A percentile compares a stretch with the other conserved stretches of the same genome.
These are phyloP conservation scores for Mastigias papua DNA, from an alignment of 30 jellyfish, hydroid and myxozoan genomes.

Conservation along the genomic window DNA sequence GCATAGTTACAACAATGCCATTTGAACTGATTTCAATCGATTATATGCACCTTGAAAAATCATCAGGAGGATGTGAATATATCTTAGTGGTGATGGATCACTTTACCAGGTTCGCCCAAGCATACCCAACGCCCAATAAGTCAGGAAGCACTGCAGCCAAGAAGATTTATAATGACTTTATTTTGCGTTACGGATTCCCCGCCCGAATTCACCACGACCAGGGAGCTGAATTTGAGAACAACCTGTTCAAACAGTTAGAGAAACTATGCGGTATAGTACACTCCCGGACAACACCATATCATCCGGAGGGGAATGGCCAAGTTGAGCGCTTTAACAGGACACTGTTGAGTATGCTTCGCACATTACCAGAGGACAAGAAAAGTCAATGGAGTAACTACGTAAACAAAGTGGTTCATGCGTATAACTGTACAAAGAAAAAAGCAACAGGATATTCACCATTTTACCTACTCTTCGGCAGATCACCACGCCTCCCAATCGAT, in stretches of 20 bases:
- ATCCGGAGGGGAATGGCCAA: too few species aligned
- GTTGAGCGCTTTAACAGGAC: slow-evolving; percentile 70
- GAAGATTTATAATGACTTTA: slow-evolving; percentile 38
- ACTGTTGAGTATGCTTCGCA: slow-evolving; percentile 45
- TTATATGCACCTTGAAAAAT: slow-evolving; percentile 45
- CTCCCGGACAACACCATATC: too few species aligned
- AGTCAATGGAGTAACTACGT: slow-evolving; percentile 45
- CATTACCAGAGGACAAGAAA: slow-evolving; percentile 25
- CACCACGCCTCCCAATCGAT: slow-evolving; percentile 35
- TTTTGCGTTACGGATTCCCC: slow-evolving; percentile 54
- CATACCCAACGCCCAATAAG: slow-evolving; percentile 53
- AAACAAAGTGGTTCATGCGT: slow-evolving; percentile 35
- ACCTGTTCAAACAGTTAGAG: slow-evolving; percentile 32
- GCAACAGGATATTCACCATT: slow-evolving; percentile 68
- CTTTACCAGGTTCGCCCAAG: slow-evolving; percentile 56
- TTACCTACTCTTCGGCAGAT: slow-evolving; percentile 64
- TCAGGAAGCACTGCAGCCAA: slow-evolving; percentile 46
- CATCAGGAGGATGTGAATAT: slow-evolving; percentile 67
- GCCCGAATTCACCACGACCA: slow-evolving; percentile 65
- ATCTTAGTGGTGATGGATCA: slow-evolving; percentile 53
- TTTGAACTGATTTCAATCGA: slow-evolving; percentile 54
- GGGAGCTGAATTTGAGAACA: slow-evolving; percentile 70
- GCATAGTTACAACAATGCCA: slow-evolving; percentile 22
- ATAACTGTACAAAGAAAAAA: slow-evolving; percentile 52
- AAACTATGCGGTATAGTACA: slow-evolving; percentile 30